phyloP scores from a whole-genome alignment of 2,113 vertebrate species.

The Sorex araneus region DNA sequence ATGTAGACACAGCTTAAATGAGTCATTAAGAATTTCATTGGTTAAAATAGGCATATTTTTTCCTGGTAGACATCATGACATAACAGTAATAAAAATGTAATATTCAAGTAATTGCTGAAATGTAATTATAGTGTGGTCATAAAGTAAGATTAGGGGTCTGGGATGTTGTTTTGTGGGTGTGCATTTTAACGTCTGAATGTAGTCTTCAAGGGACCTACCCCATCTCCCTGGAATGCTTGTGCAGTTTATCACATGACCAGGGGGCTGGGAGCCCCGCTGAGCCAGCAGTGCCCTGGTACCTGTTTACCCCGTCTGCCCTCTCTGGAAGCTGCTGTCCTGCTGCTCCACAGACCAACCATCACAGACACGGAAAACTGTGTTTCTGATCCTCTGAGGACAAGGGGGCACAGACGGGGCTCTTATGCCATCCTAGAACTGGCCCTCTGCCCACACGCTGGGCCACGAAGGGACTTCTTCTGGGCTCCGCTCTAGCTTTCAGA shows the following conservation, averaged over 20 bases:
- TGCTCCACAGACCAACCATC: background rate
- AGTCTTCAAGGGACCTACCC: constrained; percentile 48
- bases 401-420: too few relatives aligned
- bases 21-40: constrained; percentile 83
- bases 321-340: background rate
- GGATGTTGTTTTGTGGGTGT: constrained; percentile 72
- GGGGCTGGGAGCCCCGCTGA: constrained; percentile 56
- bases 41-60: constrained; percentile 79
- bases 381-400: background rate
- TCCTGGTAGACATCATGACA: constrained; percentile 83
- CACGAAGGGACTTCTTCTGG: fast-evolving
- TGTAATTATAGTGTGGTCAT: constrained; percentile 84
- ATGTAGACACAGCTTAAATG: constrained; percentile 77
- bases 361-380: background rate
- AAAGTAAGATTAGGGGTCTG: constrained; percentile 83
- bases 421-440: background rate
- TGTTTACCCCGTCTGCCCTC: background rate
- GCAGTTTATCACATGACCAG: background rate
- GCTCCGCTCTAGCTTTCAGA: too few relatives aligned
- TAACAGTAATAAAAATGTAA: constrained; percentile 85
- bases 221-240: background rate
- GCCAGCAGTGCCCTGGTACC: constrained; percentile 19
- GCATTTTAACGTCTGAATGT: constrained; percentile 67
- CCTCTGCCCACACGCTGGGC: background rate
- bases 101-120: constrained; percentile 85